Base-by-base conservation (phyloP, 2,797 vertebrate species). In the Cephalopachus bancanus region DNA sequence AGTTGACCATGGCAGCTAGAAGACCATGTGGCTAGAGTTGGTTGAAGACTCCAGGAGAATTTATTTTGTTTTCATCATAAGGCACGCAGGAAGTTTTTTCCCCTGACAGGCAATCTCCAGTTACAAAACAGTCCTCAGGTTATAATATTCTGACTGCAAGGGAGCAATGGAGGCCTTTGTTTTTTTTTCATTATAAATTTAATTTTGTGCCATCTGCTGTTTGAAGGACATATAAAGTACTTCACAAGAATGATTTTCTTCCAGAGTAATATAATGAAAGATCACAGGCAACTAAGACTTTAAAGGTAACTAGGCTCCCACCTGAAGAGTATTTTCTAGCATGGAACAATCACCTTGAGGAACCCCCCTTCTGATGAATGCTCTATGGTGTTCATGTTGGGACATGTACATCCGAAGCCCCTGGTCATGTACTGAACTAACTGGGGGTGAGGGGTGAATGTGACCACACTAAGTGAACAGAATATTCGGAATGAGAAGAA, bases 1-100 rank as follows among this genome's bases (percentile, higher is more conserved):
- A n/a, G 67, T 15, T 44, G 19, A 20, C 9, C 26, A 5, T 0
- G 74, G 59, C 37, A 64, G 49, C 16, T 87, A 26, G 72, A 93
- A 95, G 72, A 81, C 3, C 22, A 20, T 0, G 22, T 37, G 11
- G 17, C 10, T 62, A 74, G 22, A 71, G 22, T 65, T 94, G 12
- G 33, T 57, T 64, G 65, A 96, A 96, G 64, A 89, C 15, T 19
- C 26, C 57, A 83, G 30, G n/a, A 64, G 26, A 91, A 89, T 92
- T 93, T 20, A 76, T 91, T 97, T 91, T 93, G 76, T 69, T 91
- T 80, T 44, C 65, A n/a, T 26, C 30, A 3, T 92, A 64, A 88
- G 33, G 55, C 17, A 90, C 6, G 0, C 51, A 57, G 59, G 14
- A 10, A 60, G 20, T 24, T 37, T n/a, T 80, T 80, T 55, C 10